Base-by-base conservation (phyloP, 1,140 invertebrate species). In the Drosophila willistoni region DNA sequence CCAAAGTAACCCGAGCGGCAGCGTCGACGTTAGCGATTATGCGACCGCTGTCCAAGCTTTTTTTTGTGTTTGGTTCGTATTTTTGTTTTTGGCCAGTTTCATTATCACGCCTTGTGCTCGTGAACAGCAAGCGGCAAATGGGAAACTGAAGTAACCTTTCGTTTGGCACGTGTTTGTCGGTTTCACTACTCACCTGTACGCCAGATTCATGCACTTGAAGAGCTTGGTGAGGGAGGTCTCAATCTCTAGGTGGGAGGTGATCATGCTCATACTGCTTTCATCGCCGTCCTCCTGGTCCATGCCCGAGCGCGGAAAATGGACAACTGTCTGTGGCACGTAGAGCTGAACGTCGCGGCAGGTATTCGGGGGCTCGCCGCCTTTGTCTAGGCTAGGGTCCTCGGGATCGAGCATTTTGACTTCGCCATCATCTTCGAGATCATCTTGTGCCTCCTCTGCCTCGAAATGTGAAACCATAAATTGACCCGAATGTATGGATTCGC, bases 381-480 rank as follows among this genome's bases (percentile, higher is more conserved):
- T 90, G 29, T 82, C 75, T 5, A 91, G 62, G 59, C 68, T 91
- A 7, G 85, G 85, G 60, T 91, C 89, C 69, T 93, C 94, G 41
- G 94, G 95, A 68, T 97, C 96, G 9, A 96, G 95, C 71, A 96
- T 95, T 64, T 90, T 90, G 10, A 92, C 77, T 73, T 87, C 84
- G 29, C 73, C 80, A 56, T 92, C 91, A 86, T 97, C 96, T 85
- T 97, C 97, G 44, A 92, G 87, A 91, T 97, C 96, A 87, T 98
- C 97, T 85, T 97, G 97, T 90, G 98, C 97, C 91, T 97, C 96
- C 92, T 98, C 97, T 34, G 97, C 97, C 92, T 99, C 98, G 93
- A 99, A 98, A 92, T 98, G 95, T 55, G 97, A 99, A 44, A 99
- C 96, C 98, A 99, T 99, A 93, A 99, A 99, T 92, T 99, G 98